Evolutionary conservation across 1,140 invertebrate genomes (phyloP), one percentile per base, ranked within the genome.

Genomic region (Arctopsyche grandis): DNA sequence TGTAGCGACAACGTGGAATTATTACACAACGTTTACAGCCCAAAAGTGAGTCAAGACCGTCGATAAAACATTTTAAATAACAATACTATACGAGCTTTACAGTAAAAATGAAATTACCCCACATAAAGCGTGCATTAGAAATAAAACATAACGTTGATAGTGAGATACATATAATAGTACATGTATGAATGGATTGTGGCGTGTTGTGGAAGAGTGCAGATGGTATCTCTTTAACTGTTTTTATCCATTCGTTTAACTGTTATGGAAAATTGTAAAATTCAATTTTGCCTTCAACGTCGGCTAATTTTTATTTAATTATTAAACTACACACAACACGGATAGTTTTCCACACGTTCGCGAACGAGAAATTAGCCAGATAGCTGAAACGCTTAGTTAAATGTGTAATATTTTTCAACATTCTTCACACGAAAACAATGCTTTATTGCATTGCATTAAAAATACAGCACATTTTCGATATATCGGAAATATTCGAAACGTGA

Each of bases 191-290:
- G 12, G 48, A n/a, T 66, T 12, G 56, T 79, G 44, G 78, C 78
- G 78, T 79, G 78, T 48, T 74, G 56, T 14, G 24, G 22, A 22
- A 44, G 16, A 60, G 9, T 70, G 29, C 56, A 79, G 78, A 79
- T 79, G 58, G 43, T 74, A 79, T 79, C 78, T 66, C n/a, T 29
- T 56, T 78, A 73, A 79, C 70, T 66, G 78, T 79, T 79, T 79
- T 79, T 79, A 74, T 74, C 70, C 70, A 43, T 73, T 74, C 52
- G 44, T 69, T 73, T 70, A 73, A 74, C 70, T 74, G 78, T 74
- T 66, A 74, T 66, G 38, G 70, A 24, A 56, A 79, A 74, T 52
- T 79, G 52, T 74, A 46, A 79, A 74, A 79, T 79, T 79, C 78
- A 79, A 79, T 79, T 79, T 79, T 26, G n/a, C n/a, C 46, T 44